These are phyloP conservation scores for Manis javanica DNA, from an alignment of 2,797 vertebrate species.

Conservation along the genomic window DNA sequence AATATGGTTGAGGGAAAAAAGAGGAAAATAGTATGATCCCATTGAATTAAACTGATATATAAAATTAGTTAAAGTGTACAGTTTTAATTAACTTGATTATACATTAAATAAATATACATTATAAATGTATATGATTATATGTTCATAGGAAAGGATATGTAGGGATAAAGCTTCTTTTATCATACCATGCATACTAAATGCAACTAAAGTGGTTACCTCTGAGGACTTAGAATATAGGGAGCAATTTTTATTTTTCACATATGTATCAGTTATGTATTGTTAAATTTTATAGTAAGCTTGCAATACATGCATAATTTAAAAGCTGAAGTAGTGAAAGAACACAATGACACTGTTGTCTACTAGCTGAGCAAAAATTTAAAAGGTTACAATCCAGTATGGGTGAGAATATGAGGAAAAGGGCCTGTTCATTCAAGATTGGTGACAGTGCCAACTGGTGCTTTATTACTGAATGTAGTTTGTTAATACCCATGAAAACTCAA, in stretches of 20 bases:
- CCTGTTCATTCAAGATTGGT: background rate
- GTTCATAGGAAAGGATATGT: background rate
- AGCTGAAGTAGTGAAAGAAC: background rate
- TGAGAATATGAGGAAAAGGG: background rate
- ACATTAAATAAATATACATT: background rate
- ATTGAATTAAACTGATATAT: background rate
- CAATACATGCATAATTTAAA: background rate
- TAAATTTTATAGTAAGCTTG: slow-evolving; percentile 1
- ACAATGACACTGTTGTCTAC: background rate
- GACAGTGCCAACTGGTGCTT: background rate
- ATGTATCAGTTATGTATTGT: background rate
- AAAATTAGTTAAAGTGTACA: background rate
- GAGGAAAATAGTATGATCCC: background rate
- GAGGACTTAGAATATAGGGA: background rate
- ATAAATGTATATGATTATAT: background rate
- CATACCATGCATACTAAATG: background rate
- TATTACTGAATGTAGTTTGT: background rate
- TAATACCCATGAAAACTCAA: background rate
- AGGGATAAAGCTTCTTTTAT: slow-evolving; percentile 28
- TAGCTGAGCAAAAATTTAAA: background rate
- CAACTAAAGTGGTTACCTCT: background rate
- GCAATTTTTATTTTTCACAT: slow-evolving; percentile 8
- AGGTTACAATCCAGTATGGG: background rate
- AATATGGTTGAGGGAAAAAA: background rate
- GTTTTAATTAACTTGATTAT: slow-evolving; percentile 9